Evolutionary conservation across 2,888 invertebrate species (phyloP), one percentile per base, ranked within the genome.

Genomic region (Eubasilissa splendida): DNA sequence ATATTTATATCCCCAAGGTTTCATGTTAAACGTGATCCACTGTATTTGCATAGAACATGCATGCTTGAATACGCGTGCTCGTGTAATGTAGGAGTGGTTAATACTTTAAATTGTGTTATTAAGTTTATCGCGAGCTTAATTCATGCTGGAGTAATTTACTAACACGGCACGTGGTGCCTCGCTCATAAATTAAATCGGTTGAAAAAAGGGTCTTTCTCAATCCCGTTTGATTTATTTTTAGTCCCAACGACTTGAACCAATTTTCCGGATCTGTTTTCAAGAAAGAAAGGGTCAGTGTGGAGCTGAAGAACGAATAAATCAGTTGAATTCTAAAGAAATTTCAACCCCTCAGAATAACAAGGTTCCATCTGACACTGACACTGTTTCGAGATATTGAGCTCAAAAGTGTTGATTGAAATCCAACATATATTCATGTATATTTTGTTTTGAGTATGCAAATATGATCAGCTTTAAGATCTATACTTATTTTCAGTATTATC

Each of bases 141-240:
- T 75, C 50, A 3, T 60, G n/a, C 52, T n/a, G n/a, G 63, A 31
- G 52, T 42, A 50, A 60, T 60, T 75, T 75, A 75, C 42, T n/a
- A 2, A 59, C 60, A 60, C 31, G 52, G 10, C 10, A 75, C 42
- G 75, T 14, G 60, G 60, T 60, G 59, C 59, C 53, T 60, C 14
- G 52, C 14, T 50, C 60, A 75, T 75, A 75, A 75, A 75, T 75
- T 75, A 75, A 60, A 75, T 60, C 75, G 75, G 60, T 60, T 75
- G 50, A 75, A 75, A 75, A 74, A 75, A 14, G 53, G n/a, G 22
- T 50, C 12, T 75, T 75, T 75, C 75, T 60, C 50, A 75, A 60
- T 75, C 50, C 75, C 60, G n/a, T 60, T 75, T 59, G 60, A 60
- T 60, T 71, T 75, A 59, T 59, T 75, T 53, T 75, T 50, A 60